Evolutionary conservation across 64 coral and sea anemone species (phyloP).

Genomic region (Pocillopora verrucosa): DNA sequence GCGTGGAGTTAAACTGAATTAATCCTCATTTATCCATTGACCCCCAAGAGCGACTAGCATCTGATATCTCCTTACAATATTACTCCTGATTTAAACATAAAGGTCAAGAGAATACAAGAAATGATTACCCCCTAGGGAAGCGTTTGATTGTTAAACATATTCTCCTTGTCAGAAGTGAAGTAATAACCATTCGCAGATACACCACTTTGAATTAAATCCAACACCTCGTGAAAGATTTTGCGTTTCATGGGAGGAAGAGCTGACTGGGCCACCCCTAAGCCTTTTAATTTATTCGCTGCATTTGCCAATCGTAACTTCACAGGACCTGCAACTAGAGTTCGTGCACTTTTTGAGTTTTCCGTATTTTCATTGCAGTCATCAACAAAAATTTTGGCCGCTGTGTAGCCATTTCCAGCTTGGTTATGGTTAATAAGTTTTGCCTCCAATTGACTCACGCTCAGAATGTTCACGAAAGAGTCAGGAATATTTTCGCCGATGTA

Average conservation of each 20-base stretch:
- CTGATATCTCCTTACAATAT: no score
- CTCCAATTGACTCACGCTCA: neutral
- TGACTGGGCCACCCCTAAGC: neutral
- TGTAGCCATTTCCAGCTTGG: no score
- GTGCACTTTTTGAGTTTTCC: neutral
- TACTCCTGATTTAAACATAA: no score
- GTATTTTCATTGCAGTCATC: neutral
- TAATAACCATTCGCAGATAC: neutral
- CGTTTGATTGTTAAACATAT: no score
- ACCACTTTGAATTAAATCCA: neutral
- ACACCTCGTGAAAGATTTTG: neutral
- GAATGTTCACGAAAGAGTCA: neutral
- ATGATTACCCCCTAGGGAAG: no score
- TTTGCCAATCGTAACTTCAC: neutral
- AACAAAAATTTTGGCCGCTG: no score
- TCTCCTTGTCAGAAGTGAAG: no score
- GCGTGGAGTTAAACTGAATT: no score
- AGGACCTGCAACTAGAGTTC: neutral
- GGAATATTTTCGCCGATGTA: constrained; percentile 5
- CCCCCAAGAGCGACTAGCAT: no score
- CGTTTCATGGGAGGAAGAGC: neutral
- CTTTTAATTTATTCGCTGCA: neutral
- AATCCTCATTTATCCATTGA: no score
- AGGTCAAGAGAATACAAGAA: no score
- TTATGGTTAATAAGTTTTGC: no score